Conservation (phyloP, 2,888 invertebrate species). For the Pristionchus exspectatus region DNA sequence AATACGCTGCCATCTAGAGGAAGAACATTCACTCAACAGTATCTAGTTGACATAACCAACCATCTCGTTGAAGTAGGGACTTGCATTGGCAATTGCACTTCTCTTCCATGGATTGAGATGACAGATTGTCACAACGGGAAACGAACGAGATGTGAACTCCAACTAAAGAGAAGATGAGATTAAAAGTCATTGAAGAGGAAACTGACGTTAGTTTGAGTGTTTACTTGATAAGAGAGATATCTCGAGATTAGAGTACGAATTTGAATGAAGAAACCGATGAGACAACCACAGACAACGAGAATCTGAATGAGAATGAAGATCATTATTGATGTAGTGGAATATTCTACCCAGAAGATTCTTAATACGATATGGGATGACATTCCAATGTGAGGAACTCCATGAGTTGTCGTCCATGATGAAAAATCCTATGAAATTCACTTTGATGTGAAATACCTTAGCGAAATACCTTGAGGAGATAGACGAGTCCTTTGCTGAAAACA, state of each 20-base stretch:
- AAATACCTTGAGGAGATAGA: constrained; percentile 62
- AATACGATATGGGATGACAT: neutral
- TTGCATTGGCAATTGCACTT: constrained; percentile 49
- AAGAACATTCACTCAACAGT: neutral
- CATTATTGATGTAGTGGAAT: neutral
- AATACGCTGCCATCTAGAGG: constrained; percentile 15
- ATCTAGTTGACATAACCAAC: neutral
- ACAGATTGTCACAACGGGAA: constrained; percentile 76
- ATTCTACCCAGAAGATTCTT: constrained; percentile 28
- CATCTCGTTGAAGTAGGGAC: constrained; percentile 15
- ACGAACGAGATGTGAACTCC: constrained; percentile 71
- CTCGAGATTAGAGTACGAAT: constrained; percentile 66
- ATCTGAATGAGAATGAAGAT: constrained; percentile 56
- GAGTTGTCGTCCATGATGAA: constrained; percentile 75
- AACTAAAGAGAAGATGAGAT: constrained; percentile 63
- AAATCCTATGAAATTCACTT: constrained; percentile 62
- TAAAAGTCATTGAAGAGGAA: neutral
- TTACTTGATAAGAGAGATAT: constrained; percentile 69
- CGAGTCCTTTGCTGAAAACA: constrained; percentile 63
- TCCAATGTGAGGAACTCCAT: constrained; percentile 75
- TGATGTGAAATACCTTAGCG: neutral
- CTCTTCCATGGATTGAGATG: constrained; percentile 76
- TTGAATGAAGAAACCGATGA: constrained; percentile 71
- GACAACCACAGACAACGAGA: constrained; percentile 64
- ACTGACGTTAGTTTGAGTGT: constrained; percentile 71